These are phyloP conservation scores for Sebastes nivosus DNA, from an alignment of 2,797 vertebrate genomes.

Conservation along the genomic window DNA sequence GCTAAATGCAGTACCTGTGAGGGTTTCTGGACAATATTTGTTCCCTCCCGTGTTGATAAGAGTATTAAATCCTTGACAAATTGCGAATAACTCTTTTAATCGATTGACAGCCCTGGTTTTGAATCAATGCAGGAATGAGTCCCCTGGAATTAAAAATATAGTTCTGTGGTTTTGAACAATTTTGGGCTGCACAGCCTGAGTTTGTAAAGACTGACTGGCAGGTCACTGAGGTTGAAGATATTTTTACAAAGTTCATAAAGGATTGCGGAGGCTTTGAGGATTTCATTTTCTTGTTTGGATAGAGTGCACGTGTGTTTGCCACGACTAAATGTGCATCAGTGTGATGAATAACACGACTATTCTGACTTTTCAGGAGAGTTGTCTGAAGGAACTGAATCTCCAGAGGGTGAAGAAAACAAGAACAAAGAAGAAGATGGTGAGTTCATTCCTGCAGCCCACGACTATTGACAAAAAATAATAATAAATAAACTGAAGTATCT, in stretches of 20 bases:
- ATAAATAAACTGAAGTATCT: not conserved
- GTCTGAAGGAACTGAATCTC: slow-evolving; percentile 71
- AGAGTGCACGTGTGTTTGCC: not conserved
- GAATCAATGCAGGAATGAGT: not conserved
- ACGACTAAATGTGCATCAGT: not conserved
- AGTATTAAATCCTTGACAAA: too few species aligned
- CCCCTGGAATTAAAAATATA: not conserved
- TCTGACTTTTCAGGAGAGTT: slow-evolving; percentile 72
- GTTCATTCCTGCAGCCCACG: slow-evolving; percentile 21
- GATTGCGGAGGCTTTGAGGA: not conserved
- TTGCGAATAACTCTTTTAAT: too few species aligned
- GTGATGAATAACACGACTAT: not conserved
- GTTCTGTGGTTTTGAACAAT: not conserved
- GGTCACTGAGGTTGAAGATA: not conserved
- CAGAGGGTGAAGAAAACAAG: slow-evolving; percentile 65
- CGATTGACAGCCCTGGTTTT: not conserved
- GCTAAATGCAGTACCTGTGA: too few species aligned
- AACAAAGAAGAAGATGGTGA: slow-evolving; percentile 71
- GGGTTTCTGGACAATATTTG: too few species aligned
- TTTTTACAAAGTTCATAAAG: not conserved
- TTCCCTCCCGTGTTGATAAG: too few species aligned
- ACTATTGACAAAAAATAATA: not conserved
- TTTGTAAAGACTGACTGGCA: not conserved
- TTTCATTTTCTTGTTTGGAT: not conserved
- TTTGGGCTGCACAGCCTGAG: not conserved